Evolutionary conservation across 2,113 vertebrate species (phyloP).

Genomic region (Amphilophus citrinellus): DNA sequence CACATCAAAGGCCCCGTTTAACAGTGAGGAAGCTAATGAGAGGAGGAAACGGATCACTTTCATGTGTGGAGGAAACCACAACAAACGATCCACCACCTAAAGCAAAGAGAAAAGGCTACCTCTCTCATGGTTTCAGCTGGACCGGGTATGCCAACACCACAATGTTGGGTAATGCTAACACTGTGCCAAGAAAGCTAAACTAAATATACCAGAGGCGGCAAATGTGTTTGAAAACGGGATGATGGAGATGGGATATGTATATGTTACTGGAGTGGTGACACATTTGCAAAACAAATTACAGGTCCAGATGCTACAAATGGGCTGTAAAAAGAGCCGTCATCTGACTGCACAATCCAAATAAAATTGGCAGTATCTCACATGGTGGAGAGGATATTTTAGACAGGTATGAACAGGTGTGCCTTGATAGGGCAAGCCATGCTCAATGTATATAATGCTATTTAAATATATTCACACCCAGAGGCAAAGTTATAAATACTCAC

Average conservation of each 20-base stretch:
- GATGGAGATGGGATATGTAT: neutral
- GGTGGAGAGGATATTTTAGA: neutral
- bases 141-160: neutral
- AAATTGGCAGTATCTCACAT: neutral
- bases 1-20: neutral
- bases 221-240: neutral
- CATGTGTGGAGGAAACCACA: neutral
- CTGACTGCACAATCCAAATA: neutral
- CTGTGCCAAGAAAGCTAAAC: neutral
- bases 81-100: neutral
- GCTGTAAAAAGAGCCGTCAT: neutral
- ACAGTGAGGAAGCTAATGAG: neutral
- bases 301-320: neutral
- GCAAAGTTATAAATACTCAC: neutral
- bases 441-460: fast-evolving
- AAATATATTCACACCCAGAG: neutral
- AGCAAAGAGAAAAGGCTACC: neutral
- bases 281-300: neutral
- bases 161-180: neutral
- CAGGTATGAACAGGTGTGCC: neutral
- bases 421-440: neutral
- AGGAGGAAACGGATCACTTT: neutral
- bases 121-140: neutral
- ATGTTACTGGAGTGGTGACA: neutral
- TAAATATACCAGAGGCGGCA: neutral